Evolutionary conservation across 1,140 invertebrate species (phyloP), one percentile per base, ranked within the genome.

Genomic region (Solenopsis invicta): DNA sequence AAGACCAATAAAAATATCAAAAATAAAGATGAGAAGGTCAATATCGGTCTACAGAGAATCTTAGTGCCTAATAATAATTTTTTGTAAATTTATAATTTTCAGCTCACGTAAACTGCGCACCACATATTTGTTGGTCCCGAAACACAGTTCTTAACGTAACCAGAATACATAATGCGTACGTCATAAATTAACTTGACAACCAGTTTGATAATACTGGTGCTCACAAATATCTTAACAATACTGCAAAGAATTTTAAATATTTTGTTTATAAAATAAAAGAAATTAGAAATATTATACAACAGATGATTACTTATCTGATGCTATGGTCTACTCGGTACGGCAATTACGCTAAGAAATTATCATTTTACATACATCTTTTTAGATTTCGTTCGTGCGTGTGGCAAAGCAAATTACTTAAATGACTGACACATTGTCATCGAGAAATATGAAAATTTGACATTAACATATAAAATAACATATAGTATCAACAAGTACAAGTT

Each of bases 351-450:
- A 18, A 13, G 1, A 37, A 18, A 37, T 54, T 21, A n/a, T 16
- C 12, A 41, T 75, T 56, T 56, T 18, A 29, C 4, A 34, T 4
- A 5, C 5, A 21, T 21, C 21, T 48, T 48, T 24, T 71, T 71
- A 16, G 18, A 12, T 21, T 37, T 41, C 34, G n/a, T 2, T 76
- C 13, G 0, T 18, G 4, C 8, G n/a, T 24, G 21, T 16, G 4
- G 34, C 18, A 34, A 75, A 75, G 6, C 8, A 21, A 59, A 59
- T 75, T 5, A 52, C 5, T 56, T 75, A 59, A 59, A 59, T 76
- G 5, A 76, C 18, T 54, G 18, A 21, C 12, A 18, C 54, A 56
- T 21, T 16, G 10, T 4, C 52, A 56, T 21, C 9, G 10, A 9
- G 12, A 54, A 6, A 56, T 37, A 12, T 29, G 12, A 5, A 24